These are phyloP conservation scores for Palaemon carinicauda DNA, from an alignment of 1,140 invertebrate genomes.

Conservation along the genomic window DNA sequence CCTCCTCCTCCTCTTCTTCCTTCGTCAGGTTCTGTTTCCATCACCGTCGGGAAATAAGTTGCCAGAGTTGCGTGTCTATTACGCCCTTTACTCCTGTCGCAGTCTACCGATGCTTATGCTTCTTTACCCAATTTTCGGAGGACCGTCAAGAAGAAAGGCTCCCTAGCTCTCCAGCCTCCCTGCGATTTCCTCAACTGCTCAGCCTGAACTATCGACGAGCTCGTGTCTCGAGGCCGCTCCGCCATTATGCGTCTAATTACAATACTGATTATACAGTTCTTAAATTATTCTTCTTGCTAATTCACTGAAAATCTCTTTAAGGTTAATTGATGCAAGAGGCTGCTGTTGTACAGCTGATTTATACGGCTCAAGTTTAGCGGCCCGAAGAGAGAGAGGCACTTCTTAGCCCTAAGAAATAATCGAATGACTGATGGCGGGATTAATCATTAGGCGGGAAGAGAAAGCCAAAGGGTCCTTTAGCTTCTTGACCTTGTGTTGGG, in stretches of 20 bases:
- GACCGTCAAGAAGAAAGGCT: neutral
- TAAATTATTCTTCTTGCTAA: conserved; percentile 16
- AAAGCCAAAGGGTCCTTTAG: too few species aligned
- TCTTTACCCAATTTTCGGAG: neutral
- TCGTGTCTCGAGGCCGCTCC: too few species aligned
- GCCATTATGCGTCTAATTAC: conserved; percentile 21
- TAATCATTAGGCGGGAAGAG: too few species aligned
- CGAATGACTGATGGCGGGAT: too few species aligned
- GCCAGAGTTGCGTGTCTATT: neutral
- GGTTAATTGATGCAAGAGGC: too few species aligned
- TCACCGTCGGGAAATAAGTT: neutral
- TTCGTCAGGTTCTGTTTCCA: neutral
- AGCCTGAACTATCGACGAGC: neutral
- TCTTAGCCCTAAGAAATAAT: too few species aligned
- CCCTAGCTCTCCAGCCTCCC: neutral
- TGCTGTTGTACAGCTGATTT: too few species aligned
- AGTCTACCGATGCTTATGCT: neutral
- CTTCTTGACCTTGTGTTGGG: too few species aligned
- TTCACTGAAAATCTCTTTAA: neutral
- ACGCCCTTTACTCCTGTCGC: neutral
- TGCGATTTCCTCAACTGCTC: neutral
- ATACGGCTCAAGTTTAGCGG: too few species aligned
- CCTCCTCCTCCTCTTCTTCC: neutral
- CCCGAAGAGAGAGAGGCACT: too few species aligned
- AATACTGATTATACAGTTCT: conserved; percentile 36